Evolutionary conservation across 2,888 invertebrate genomes (phyloP), one percentile per base, ranked within the genome.

Genomic region (Archips crataeganus): DNA sequence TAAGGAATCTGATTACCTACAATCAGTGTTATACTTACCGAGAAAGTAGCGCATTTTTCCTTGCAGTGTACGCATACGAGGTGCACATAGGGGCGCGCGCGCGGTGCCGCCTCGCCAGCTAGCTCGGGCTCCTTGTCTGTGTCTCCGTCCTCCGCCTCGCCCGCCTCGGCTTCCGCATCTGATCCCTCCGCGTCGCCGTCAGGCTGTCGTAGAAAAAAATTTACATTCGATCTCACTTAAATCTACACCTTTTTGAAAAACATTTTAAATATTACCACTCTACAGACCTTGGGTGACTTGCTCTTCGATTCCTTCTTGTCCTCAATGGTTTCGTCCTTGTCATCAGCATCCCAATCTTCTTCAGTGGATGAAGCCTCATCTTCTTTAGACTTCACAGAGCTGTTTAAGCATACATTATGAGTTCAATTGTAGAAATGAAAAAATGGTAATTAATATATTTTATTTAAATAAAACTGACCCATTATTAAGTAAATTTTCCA

Each of bases 51-150:
- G 79, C 96, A 97, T 83, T 96, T 96, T 81, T 96, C 95, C 78
- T 95, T 95, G 87, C 98, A 98, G 85, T 98, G 98, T 1, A 97
- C 97, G 84, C 98, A 98, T 47, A 95, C 93, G 60, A 98, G 92
- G 79, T 96, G 97, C 74, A 97, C 97, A 84, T 96, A 97, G 47
- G 95, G 81, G 3, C 85, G 87, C 65, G 86, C 78, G 63, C 81
- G 97, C 95, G 86, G 95, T 95, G 85, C 90, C 71, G 95, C 95
- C 1, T 95, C 94, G 45, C 60, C n/a, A 6, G 93, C 90, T 0
- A 88, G 91, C 77, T 95, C 95, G 10, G 94, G 94, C 72, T 95
- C 95, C 79, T 95, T 95, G 77, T 95, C 95, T 0, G 95, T 95
- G 76, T 94, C 94, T 66, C 94, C 95, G 59, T 87, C 93, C 47